These are phyloP conservation scores for Ophthalmolycus amberensis DNA, from an alignment of 2,113 vertebrate genomes.

Conservation along the genomic window DNA sequence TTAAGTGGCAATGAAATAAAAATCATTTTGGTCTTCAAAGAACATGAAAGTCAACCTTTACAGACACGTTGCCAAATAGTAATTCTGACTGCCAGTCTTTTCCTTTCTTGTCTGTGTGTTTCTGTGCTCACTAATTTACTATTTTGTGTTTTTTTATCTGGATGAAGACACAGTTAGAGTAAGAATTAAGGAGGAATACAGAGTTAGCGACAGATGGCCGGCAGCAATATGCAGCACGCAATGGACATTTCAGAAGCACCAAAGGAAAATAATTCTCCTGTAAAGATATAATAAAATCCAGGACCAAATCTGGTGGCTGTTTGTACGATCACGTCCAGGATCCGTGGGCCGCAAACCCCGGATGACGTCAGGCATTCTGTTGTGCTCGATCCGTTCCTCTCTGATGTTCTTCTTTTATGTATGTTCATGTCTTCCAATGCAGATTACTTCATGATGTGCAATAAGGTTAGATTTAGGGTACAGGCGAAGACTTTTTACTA, in stretches of 20 bases:
- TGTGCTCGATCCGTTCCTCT: background rate
- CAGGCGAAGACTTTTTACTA: too few relatives aligned
- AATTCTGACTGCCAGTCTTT: background rate
- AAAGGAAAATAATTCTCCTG: conserved; percentile 2
- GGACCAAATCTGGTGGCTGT: background rate
- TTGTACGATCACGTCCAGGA: too few relatives aligned
- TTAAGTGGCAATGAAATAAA: background rate
- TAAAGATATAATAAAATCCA: conserved; percentile 15
- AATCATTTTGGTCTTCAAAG: conserved; percentile 6
- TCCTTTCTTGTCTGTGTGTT: background rate
- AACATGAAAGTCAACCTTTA: background rate
- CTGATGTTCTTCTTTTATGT: background rate
- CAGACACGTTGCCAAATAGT: background rate
- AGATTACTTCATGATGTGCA: background rate
- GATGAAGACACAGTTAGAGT: conserved; percentile 16
- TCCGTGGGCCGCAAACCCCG: background rate
- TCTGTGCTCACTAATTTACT: conserved; percentile 15
- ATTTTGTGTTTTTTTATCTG: conserved; percentile 2
- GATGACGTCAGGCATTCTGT: background rate
- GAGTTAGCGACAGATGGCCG: conserved; percentile 1
- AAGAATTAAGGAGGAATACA: conserved; percentile 5
- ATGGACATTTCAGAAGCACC: conserved; percentile 10
- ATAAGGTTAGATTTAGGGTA: background rate
- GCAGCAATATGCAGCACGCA: background rate
- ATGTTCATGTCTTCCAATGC: background rate